Evolutionary conservation across 2,113 vertebrate genomes (phyloP).

Genomic region (Ceyx cyanopectus): DNA sequence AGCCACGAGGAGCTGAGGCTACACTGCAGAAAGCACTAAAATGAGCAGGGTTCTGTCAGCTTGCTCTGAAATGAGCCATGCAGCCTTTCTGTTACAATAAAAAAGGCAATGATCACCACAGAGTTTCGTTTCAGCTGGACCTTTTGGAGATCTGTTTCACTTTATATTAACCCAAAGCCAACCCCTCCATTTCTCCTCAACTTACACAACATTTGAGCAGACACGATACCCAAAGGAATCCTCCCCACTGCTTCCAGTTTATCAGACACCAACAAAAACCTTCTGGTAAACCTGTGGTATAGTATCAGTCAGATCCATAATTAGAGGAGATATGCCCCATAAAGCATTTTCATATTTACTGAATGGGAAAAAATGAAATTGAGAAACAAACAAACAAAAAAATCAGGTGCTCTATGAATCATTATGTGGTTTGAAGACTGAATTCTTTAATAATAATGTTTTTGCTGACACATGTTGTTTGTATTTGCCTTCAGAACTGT

Average conservation of each 20-base stretch:
- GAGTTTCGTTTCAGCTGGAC: background rate
- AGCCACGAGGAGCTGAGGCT: background rate
- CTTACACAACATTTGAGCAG: background rate
- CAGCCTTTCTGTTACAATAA: background rate
- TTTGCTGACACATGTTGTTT: slow-evolving; percentile 55
- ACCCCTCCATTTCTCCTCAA: background rate
- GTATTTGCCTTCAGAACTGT: slow-evolving; percentile 40
- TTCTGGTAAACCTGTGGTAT: background rate
- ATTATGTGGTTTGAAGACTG: slow-evolving; percentile 9
- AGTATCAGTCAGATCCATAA: background rate
- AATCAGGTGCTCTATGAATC: slow-evolving; percentile 45
- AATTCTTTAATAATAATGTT: slow-evolving; percentile 47
- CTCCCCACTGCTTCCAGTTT: background rate
- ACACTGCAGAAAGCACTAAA: background rate
- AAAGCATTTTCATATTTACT: background rate
- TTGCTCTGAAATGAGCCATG: background rate
- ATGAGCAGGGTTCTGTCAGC: rapidly evolving
- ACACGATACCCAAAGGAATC: background rate
- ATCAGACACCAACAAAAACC: background rate
- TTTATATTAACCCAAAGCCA: background rate
- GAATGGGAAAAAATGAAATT: background rate
- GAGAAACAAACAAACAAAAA: background rate
- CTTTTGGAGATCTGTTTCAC: background rate
- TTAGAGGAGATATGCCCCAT: background rate
- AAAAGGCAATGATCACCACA: background rate